Conservation (phyloP, 2,113 vertebrate genomes). For the Sphyrna mokarran region DNA sequence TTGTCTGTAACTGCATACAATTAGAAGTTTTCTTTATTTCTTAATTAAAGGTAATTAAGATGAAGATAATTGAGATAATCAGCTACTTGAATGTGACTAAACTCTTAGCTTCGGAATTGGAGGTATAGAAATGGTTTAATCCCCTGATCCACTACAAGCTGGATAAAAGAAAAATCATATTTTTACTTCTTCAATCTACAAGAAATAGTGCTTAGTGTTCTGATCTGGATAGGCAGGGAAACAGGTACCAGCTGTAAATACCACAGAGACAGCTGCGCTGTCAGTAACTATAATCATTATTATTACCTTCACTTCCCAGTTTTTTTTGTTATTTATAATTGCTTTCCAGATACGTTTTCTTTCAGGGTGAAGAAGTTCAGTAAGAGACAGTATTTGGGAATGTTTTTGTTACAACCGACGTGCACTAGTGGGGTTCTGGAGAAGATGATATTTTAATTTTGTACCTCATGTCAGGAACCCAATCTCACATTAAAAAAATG, state of each 20-base stretch:
- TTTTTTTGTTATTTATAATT: neutral
- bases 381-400: neutral
- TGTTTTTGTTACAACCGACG: neutral
- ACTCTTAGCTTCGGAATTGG: neutral
- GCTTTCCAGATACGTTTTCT: neutral
- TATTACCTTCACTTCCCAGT: neutral
- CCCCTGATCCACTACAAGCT: neutral
- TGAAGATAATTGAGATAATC: neutral
- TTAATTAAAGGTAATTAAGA: neutral
- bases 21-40: neutral
- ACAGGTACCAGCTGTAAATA: neutral
- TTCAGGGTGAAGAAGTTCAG: neutral
- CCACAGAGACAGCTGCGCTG: neutral
- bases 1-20: neutral
- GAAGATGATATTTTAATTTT: neutral
- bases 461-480: neutral
- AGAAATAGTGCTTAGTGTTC: neutral
- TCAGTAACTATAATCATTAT: constrained; percentile 1
- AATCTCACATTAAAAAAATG: neutral
- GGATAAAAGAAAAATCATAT: neutral
- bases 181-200: neutral
- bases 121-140: neutral
- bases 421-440: neutral
- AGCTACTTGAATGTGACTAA: neutral
- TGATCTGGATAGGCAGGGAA: neutral